Conservation (phyloP, 2,888 invertebrate genomes). For the Dicroscelio sp. region DNA sequence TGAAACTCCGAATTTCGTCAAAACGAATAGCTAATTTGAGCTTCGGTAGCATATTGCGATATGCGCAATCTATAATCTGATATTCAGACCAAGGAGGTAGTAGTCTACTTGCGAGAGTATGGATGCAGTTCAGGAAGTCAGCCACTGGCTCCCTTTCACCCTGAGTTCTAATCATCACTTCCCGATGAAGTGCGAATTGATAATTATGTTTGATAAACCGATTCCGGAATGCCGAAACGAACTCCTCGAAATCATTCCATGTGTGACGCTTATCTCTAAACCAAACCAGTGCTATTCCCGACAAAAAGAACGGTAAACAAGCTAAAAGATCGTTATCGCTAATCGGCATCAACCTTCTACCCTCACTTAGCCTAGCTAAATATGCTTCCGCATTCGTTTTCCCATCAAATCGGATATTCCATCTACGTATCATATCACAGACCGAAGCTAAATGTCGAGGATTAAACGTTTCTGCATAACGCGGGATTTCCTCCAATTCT, state of each 20-base stretch:
- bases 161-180: neutral
- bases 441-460: no score
- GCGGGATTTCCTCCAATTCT: no score
- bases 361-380: no score
- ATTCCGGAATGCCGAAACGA: neutral
- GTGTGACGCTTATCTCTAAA: neutral
- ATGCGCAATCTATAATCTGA: neutral
- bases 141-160: slow-evolving; percentile 2
- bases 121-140: slow-evolving; percentile 10
- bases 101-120: neutral
- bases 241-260: slow-evolving; percentile 13
- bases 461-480: no score
- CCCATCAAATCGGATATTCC: no score
- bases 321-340: slow-evolving; percentile 8
- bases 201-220: slow-evolving; percentile 8
- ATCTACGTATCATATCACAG: no score
- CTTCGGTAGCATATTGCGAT: neutral
- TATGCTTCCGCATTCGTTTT: no score
- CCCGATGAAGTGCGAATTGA: neutral
- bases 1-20: neutral
- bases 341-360: no score
- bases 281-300: slow-evolving; percentile 4
- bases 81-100: neutral
- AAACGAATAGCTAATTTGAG: neutral
- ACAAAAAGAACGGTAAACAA: neutral